A percentile compares a stretch with the other conserved stretches of the same genome.
These are phyloP conservation scores for Uropsilus gracilis DNA, from an alignment of 2,113 vertebrate species.

Conservation along the genomic window DNA sequence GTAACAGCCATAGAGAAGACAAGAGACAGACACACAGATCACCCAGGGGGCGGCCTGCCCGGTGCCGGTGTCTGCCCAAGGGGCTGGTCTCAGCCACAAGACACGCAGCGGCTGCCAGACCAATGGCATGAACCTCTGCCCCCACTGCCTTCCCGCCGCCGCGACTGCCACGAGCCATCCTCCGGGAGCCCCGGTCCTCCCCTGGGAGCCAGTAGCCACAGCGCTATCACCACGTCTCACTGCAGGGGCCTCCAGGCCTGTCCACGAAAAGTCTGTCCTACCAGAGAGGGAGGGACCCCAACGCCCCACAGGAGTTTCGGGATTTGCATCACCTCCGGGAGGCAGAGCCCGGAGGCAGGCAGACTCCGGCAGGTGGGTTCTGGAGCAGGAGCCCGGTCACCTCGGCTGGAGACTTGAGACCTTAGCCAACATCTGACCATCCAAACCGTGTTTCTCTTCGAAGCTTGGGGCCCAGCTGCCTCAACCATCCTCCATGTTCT, in stretches of 20 bases:
- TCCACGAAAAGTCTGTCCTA: not conserved
- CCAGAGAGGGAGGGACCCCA: not conserved
- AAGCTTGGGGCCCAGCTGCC: not conserved
- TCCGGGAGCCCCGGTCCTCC: not conserved
- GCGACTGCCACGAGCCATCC: not conserved
- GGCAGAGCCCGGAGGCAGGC: not conserved
- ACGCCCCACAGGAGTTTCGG: not conserved
- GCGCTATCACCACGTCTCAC: not conserved
- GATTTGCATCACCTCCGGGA: not conserved
- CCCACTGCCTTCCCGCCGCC: too few relatives aligned
- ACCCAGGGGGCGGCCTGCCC: not conserved
- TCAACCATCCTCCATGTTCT: not conserved
- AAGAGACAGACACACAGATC: not conserved
- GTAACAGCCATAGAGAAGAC: not conserved
- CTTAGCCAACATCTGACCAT: not conserved
- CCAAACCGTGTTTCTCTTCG: not conserved
- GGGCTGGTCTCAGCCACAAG: not conserved
- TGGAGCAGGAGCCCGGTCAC: not conserved
- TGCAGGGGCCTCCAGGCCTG: not conserved
- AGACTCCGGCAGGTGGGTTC: not conserved
- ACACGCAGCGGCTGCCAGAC: not conserved
- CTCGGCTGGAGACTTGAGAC: not conserved
- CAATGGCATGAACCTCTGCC: not conserved
- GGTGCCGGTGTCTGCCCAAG: not conserved
- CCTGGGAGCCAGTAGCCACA: not conserved